Percentiles rank a stretch among this genome's conserved stretches.
Evolutionary conservation across 2,888 invertebrate genomes (phyloP).

Genomic region (Hedya salicella): DNA sequence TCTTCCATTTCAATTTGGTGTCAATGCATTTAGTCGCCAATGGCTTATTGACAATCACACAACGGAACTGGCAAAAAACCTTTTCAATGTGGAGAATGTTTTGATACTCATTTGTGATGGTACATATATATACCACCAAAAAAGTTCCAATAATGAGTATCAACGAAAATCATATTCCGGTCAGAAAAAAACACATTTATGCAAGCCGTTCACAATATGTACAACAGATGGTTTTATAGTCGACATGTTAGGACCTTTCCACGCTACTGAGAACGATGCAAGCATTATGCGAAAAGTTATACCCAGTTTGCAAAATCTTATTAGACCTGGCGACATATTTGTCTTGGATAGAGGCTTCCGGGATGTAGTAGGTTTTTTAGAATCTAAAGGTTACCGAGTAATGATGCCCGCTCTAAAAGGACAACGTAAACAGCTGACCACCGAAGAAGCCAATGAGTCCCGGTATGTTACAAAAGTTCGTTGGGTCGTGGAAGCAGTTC

Average conservation of each 20-base stretch:
- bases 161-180: conserved; percentile 15
- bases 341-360: too few species aligned
- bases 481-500: too few species aligned
- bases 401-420: conserved; percentile 9
- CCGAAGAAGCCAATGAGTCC: background rate
- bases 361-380: too few species aligned
- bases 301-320: too few species aligned
- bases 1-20: too few species aligned
- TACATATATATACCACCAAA: conserved; percentile 11
- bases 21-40: too few species aligned
- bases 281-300: background rate
- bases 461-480: too few species aligned
- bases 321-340: too few species aligned
- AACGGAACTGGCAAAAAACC: too few species aligned
- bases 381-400: background rate
- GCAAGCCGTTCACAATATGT: background rate
- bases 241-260: too few species aligned
- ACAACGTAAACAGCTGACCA: conserved; percentile 1
- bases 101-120: conserved; percentile 16
- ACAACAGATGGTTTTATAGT: too few species aligned
- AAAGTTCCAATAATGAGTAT: conserved; percentile 1
- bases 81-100: too few species aligned
- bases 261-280: conserved; percentile 14
- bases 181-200: conserved; percentile 14
- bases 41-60: background rate